Percentiles rank a stretch among this genome's conserved stretches.
These are phyloP conservation scores for Archips crataeganus DNA, from an alignment of 2,888 invertebrate genomes.

Conservation along the genomic window DNA sequence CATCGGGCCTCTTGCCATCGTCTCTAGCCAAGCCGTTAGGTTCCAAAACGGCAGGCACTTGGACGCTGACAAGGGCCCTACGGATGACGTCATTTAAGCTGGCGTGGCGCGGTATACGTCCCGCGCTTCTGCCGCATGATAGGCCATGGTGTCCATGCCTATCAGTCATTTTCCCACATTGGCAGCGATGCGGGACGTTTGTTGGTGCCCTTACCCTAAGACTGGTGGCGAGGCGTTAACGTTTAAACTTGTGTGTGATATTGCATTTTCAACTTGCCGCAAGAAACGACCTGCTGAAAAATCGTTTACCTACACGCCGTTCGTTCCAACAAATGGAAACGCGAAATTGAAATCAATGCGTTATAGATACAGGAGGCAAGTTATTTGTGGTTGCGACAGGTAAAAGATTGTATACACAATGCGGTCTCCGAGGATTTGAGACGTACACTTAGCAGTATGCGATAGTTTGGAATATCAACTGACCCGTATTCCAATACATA, in stretches of 20 bases:
- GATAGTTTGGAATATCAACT: background rate
- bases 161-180: too few species aligned
- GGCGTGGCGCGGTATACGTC: too few species aligned
- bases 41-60: too few species aligned
- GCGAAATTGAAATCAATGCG: constrained; percentile 26
- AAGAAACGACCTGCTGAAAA: background rate
- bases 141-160: too few species aligned
- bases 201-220: too few species aligned
- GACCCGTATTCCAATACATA: background rate
- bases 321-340: constrained; percentile 1
- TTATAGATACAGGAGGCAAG: constrained; percentile 18
- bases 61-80: too few species aligned
- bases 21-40: too few species aligned
- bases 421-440: constrained; percentile 11
- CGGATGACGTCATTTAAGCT: too few species aligned
- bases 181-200: too few species aligned
- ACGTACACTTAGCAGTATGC: background rate
- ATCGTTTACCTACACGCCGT: background rate
- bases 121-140: too few species aligned
- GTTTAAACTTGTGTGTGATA: background rate
- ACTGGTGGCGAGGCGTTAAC: too few species aligned
- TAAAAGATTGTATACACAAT: constrained; percentile 5
- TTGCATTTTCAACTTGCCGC: background rate
- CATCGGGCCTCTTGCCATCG: too few species aligned
- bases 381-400: constrained; percentile 11